These are phyloP conservation scores for Rhinichthys klamathensis DNA, from an alignment of 2,113 vertebrate species.

Conservation along the genomic window DNA sequence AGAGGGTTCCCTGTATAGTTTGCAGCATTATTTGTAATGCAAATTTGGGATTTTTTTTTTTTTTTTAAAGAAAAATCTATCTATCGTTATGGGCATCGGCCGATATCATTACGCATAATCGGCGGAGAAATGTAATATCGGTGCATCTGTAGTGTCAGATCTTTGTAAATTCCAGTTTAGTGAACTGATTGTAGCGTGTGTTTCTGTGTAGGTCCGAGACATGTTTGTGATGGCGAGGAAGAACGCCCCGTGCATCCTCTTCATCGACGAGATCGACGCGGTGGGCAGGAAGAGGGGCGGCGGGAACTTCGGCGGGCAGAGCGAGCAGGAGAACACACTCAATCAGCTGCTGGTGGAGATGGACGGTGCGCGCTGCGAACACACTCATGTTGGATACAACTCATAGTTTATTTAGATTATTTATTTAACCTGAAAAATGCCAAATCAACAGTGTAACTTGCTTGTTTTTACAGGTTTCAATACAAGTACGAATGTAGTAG, in stretches of 20 bases:
- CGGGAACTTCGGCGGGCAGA: constrained; percentile 72
- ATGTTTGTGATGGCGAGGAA: constrained; percentile 75
- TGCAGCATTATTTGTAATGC: no score
- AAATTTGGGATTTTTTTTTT: no score
- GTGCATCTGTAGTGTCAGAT: no score
- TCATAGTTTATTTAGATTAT: neutral
- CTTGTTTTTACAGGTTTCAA: constrained; percentile 76
- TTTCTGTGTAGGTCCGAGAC: constrained; percentile 70
- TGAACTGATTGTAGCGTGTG: neutral
- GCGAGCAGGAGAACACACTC: constrained; percentile 76
- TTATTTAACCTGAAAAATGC: neutral
- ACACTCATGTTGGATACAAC: neutral
- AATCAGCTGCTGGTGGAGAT: constrained; percentile 76
- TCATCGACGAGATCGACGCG: constrained; percentile 78
- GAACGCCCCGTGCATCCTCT: constrained; percentile 75
- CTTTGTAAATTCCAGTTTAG: no score
- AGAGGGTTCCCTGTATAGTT: no score
- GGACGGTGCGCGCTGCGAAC: constrained; percentile 64
- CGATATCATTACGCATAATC: no score
- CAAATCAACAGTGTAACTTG: neutral
- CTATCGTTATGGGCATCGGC: no score
- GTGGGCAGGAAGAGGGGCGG: constrained; percentile 70
- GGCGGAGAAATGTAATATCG: no score
- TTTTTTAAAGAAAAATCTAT: no score
- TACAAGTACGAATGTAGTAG: constrained; percentile 75